Conservation (phyloP, 2,888 invertebrate genomes). For the Venusia cambrica region DNA sequence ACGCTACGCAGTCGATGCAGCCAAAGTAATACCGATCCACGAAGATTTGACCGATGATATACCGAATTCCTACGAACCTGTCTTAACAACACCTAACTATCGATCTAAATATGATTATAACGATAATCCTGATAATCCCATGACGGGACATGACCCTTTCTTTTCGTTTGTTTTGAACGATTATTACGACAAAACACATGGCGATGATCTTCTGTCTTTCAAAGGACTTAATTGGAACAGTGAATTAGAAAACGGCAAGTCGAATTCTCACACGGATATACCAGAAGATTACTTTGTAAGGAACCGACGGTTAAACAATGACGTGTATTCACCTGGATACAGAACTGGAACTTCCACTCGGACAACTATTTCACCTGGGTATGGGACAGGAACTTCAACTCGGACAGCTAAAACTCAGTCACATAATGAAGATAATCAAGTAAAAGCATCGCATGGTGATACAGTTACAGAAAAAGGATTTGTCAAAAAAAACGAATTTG, state of each 20-base stretch:
- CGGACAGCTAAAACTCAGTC: too few relatives aligned
- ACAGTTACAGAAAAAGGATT: slow-evolving; percentile 35
- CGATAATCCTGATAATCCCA: slow-evolving; percentile 54
- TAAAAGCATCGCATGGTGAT: slow-evolving; percentile 21
- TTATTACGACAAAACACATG: slow-evolving; percentile 51
- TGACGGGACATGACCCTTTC: slow-evolving; percentile 54
- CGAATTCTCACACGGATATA: slow-evolving; percentile 29
- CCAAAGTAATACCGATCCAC: slow-evolving; percentile 56
- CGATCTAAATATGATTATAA: too few relatives aligned
- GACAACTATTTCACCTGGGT: slow-evolving; percentile 1
- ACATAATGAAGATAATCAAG: slow-evolving; percentile 5
- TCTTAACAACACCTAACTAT: slow-evolving; percentile 27
- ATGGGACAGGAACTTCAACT: slow-evolving; percentile 2
- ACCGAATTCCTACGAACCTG: slow-evolving; percentile 28
- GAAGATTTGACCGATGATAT: slow-evolving; percentile 50
- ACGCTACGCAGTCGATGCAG: slow-evolving; percentile 40
- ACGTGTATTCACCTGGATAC: slow-evolving; percentile 7
- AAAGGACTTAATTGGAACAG: slow-evolving; percentile 55
- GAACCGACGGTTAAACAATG: slow-evolving; percentile 35
- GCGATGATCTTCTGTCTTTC: slow-evolving; percentile 53
- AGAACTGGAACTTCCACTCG: slow-evolving; percentile 3
- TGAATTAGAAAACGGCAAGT: slow-evolving; percentile 44
- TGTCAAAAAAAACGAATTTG: slow-evolving; percentile 35
- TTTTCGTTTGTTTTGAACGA: slow-evolving; percentile 61
- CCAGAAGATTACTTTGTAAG: too few relatives aligned